phyloP scores from a whole-genome alignment of 1,140 invertebrate species.

The Drosophila baimaii region DNA sequence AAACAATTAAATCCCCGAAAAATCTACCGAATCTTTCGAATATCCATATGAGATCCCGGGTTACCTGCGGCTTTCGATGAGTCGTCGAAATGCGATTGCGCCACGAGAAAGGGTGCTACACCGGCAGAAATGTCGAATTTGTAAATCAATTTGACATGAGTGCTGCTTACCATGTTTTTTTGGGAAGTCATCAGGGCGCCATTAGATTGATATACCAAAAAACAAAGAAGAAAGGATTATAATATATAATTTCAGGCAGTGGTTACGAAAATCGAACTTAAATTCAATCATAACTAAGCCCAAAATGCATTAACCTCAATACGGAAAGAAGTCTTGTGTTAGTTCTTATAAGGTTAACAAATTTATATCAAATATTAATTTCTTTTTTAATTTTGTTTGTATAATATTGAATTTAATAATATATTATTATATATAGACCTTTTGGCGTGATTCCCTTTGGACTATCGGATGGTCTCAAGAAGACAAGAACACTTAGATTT shows the following conservation, averaged over 20 bases:
- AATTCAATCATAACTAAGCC: too few species aligned
- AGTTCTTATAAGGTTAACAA: too few species aligned
- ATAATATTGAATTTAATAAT: too few species aligned
- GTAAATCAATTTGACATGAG: conserved; percentile 16
- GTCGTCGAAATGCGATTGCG: conserved; percentile 55
- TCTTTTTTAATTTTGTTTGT: too few species aligned
- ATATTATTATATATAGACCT: too few species aligned
- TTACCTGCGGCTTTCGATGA: conserved; percentile 77
- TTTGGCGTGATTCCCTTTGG: too few species aligned
- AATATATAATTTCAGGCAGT: neutral
- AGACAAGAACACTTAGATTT: too few species aligned
- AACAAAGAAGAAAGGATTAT: neutral
- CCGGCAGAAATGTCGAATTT: conserved; percentile 14
- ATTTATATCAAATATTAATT: too few species aligned
- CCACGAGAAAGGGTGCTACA: conserved; percentile 35
- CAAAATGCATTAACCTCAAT: too few species aligned
- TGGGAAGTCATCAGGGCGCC: conserved; percentile 23
- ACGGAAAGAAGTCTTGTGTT: too few species aligned
- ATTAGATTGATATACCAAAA: conserved; percentile 22
- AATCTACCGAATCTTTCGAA: conserved; percentile 35
- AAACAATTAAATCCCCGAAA: conserved; percentile 74
- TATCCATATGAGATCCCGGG: conserved; percentile 35
- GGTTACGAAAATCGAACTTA: neutral
- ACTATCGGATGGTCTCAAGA: too few species aligned
- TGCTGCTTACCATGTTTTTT: neutral